Evolutionary conservation across 2,113 vertebrate species (phyloP), one percentile per base, ranked within the genome.

Genomic region (Globicephala melas): DNA sequence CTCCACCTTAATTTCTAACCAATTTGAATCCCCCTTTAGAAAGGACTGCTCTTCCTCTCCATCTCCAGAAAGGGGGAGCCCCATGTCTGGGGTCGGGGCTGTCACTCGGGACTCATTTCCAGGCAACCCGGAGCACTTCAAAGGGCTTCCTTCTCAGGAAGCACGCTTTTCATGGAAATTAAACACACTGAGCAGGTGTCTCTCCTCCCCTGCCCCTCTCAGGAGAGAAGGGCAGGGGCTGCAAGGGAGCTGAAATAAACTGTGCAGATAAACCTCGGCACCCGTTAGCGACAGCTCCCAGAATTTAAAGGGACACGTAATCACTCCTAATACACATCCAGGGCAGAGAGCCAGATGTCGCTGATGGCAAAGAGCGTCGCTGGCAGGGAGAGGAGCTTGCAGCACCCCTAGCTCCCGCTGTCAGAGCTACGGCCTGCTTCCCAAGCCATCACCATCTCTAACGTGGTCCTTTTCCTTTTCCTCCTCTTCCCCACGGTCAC

Each of bases 61-160:
- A 8, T 1, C 1, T 83, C 94, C 26, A n/a, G 92, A 36, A 90
- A 96, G 50, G 36, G 65, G 77, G 96, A 95, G 96, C 97, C 65
- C 13, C 17, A 9, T 70, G 96, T 98, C 97, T 96, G 80, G 97
- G 97, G 67, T 91, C 95, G 96, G 87, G 97, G 38, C 31, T 60
- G 80, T 38, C 97, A 85, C 84, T 58, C 62, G 97, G 97, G 97
- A 98, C 97, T 96, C 97, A 96, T 94, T 98, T 96, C 74, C 81
- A 96, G 93, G 96, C 98, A 94, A 97, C 93, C 71, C 44, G 71
- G 96, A 98, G 77, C 96, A 96, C 94, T 98, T 98, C 97, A 97
- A 96, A 97, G 63, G 9, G 53, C 26, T 92, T 67, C 96, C 89
- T 87, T 80, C 76, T 97, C 85, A 41, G 97, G 96, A 38, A 23